Conservation (phyloP, 2,888 invertebrate genomes). For the Ophion slaviceki region DNA sequence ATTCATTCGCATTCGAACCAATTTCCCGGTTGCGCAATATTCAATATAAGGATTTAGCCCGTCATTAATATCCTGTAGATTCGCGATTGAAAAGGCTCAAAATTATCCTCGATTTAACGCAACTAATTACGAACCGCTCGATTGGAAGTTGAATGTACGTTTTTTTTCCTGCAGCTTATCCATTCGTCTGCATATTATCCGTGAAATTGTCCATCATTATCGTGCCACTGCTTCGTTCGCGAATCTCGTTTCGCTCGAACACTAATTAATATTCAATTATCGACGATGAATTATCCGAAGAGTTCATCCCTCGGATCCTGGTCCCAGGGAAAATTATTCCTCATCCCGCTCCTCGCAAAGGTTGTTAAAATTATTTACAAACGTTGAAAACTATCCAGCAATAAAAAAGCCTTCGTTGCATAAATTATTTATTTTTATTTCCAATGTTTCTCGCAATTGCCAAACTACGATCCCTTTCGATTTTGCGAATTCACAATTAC, state of each 20-base stretch:
- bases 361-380: not conserved
- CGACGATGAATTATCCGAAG: constrained; percentile 39
- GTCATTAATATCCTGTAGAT: not conserved
- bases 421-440: not conserved
- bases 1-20: not conserved
- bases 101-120: constrained; percentile 4
- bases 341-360: not conserved
- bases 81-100: constrained; percentile 2
- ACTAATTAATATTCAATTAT: constrained; percentile 60
- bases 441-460: too few relatives aligned
- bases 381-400: not conserved
- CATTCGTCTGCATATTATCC: constrained; percentile 16
- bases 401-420: not conserved
- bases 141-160: constrained; percentile 16
- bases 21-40: not conserved
- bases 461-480: not conserved
- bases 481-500: not conserved
- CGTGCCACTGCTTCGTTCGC: constrained; percentile 14
- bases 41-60: not conserved
- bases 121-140: constrained; percentile 28
- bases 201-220: constrained; percentile 50
- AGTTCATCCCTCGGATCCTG: not conserved
- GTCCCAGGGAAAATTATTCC: not conserved
- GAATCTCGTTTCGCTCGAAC: constrained; percentile 25
- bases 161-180: not conserved